A percentile compares a stretch with the other conserved stretches of the same genome.
These are phyloP conservation scores for Mionectes olivaceus DNA, from an alignment of 2,797 vertebrate species.

Conservation along the genomic window DNA sequence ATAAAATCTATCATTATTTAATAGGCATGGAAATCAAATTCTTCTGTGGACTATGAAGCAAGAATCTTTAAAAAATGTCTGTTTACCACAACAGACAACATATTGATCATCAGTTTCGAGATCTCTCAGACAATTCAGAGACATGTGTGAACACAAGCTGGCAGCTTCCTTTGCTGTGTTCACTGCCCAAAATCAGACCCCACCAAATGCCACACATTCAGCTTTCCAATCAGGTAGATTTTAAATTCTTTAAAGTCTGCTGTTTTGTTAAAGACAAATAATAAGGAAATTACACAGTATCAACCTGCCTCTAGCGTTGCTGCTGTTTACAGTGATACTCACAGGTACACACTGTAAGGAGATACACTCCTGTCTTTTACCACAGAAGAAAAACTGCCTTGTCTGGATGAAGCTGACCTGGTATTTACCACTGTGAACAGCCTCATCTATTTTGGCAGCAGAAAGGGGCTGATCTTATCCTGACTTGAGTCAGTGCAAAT, in stretches of 20 bases:
- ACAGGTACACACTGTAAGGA: neutral
- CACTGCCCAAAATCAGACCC: neutral
- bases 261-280: constrained; percentile 10
- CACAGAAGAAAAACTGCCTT: neutral
- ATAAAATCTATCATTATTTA: constrained; percentile 74
- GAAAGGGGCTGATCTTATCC: neutral
- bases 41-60: constrained; percentile 35
- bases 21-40: constrained; percentile 62
- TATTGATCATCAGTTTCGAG: constrained; percentile 46
- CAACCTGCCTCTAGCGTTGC: neutral
- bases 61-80: constrained; percentile 35
- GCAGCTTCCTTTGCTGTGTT: neutral
- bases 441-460: neutral
- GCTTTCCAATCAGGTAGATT: neutral
- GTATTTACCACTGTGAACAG: neutral
- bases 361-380: neutral
- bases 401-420: neutral
- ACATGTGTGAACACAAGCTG: neutral
- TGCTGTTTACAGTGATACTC: neutral
- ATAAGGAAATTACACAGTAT: neutral
- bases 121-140: neutral
- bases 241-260: neutral
- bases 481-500: neutral
- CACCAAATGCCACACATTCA: neutral
- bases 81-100: constrained; percentile 41